These are phyloP conservation scores for Stegodyphus dumicola DNA, from an alignment of 1,140 invertebrate species.

Conservation along the genomic window DNA sequence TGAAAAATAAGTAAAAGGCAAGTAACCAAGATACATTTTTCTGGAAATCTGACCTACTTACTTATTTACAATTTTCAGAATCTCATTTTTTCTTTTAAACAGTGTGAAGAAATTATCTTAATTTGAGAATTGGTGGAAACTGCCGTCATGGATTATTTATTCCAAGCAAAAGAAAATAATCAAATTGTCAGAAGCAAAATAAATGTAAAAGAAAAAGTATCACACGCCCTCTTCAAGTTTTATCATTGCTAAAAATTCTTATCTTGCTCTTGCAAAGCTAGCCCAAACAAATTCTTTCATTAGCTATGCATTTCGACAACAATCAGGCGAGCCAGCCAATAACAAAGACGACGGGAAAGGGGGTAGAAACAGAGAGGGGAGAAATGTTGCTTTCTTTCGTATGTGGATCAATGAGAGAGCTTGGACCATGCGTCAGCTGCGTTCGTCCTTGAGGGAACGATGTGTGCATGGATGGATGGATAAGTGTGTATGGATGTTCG, in stretches of 20 bases:
- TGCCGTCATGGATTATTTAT: neutral
- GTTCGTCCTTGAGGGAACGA: constrained; percentile 54
- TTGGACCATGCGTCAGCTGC: constrained; percentile 54
- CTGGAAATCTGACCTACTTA: too few relatives aligned
- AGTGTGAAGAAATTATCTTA: too few relatives aligned
- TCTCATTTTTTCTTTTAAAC: too few relatives aligned
- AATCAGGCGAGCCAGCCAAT: constrained; percentile 29
- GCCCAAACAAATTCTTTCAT: constrained; percentile 38
- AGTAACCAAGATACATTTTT: too few relatives aligned
- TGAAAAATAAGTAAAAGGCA: too few relatives aligned
- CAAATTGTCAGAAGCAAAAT: neutral
- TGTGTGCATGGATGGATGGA: constrained; percentile 19
- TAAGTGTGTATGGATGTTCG: neutral
- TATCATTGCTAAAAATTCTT: neutral
- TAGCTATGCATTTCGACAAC: constrained; percentile 47
- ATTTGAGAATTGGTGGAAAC: neutral
- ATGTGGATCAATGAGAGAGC: constrained; percentile 35
- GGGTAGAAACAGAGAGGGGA: neutral
- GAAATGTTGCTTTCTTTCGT: constrained; percentile 22
- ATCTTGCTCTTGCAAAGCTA: neutral
- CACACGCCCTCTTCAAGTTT: neutral
- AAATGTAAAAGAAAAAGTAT: neutral
- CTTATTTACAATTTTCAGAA: too few relatives aligned
- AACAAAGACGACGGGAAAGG: constrained; percentile 16
- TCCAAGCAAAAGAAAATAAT: neutral